Conservation (phyloP, 1,140 invertebrate species). For the Melitaea cinxia region DNA sequence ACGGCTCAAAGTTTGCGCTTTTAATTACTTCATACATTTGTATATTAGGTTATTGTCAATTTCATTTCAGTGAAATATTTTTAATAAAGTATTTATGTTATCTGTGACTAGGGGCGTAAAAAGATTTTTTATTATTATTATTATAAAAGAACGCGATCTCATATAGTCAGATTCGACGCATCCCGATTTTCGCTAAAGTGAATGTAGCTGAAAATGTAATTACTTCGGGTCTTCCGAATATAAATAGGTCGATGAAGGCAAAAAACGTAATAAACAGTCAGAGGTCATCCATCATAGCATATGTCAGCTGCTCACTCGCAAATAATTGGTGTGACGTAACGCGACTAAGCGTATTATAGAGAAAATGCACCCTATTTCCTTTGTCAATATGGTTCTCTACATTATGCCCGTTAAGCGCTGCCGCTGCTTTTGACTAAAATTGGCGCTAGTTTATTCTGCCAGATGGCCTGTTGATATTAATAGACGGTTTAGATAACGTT, state of each 20-base stretch:
- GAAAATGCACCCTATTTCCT: constrained; percentile 25
- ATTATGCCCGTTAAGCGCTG: constrained; percentile 11
- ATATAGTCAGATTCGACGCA: no score
- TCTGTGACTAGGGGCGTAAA: no score
- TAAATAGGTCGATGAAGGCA: constrained; percentile 46
- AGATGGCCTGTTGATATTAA: constrained; percentile 32
- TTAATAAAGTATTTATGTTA: no score
- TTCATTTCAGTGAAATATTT: no score
- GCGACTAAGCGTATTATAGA: constrained; percentile 12
- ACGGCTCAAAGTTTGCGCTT: no score
- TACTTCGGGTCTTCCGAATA: constrained; percentile 33
- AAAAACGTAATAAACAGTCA: constrained; percentile 54
- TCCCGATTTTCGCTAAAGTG: background rate
- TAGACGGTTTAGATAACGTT: constrained; percentile 21
- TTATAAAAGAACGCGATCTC: no score
- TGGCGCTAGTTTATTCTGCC: constrained; percentile 21
- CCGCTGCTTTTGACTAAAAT: constrained; percentile 20
- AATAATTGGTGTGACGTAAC: constrained; percentile 56
- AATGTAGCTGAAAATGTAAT: constrained; percentile 27
- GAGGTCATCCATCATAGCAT: constrained; percentile 59
- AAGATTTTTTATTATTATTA: no score
- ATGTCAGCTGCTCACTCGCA: constrained; percentile 49
- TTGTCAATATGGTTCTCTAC: constrained; percentile 20
- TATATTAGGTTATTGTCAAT: no score
- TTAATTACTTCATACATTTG: no score